Conservation (phyloP, 2,797 vertebrate species). For the Rhadinocentrus ornatus region DNA sequence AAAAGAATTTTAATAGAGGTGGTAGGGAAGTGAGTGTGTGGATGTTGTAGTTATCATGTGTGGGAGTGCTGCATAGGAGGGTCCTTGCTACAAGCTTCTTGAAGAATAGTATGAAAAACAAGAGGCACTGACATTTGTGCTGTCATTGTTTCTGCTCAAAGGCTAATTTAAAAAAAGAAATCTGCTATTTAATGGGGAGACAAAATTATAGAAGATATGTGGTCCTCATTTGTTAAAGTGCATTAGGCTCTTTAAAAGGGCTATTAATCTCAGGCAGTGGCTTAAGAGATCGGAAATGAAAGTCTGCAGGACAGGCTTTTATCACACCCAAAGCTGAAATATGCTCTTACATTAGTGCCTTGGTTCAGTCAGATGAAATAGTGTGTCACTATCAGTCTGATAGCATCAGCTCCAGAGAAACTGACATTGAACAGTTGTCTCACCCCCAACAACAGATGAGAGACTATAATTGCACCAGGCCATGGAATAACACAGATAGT, state of each 20-base stretch:
- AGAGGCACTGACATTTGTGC: constrained; percentile 21
- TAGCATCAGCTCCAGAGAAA: constrained; percentile 72
- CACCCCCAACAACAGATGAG: constrained; percentile 70
- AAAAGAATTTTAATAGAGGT: constrained; percentile 49
- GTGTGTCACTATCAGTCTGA: constrained; percentile 45
- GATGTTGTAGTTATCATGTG: constrained; percentile 35
- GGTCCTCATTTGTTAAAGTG: constrained; percentile 20
- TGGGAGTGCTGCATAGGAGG: constrained; percentile 41
- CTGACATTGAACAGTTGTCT: constrained; percentile 74
- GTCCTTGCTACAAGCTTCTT: constrained; percentile 26
- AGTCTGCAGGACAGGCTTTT: constrained; percentile 42
- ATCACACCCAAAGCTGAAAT: constrained; percentile 41
- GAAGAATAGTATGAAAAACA: constrained; percentile 18
- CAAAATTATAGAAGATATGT: constrained; percentile 47
- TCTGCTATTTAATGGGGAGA: constrained; percentile 51
- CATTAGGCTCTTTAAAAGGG: constrained; percentile 64
- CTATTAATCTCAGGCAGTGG: constrained; percentile 63
- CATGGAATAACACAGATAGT: constrained; percentile 64
- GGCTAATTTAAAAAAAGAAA: constrained; percentile 62
- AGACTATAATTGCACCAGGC: constrained; percentile 71
- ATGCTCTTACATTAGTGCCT: constrained; percentile 27
- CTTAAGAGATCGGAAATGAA: constrained; percentile 65
- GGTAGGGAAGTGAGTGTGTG: constrained; percentile 14
- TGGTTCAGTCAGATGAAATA: constrained; percentile 52
- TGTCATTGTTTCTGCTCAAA: constrained; percentile 48